Conservation (phyloP, 2,888 invertebrate genomes). For the Eupithecia dodoneata region DNA sequence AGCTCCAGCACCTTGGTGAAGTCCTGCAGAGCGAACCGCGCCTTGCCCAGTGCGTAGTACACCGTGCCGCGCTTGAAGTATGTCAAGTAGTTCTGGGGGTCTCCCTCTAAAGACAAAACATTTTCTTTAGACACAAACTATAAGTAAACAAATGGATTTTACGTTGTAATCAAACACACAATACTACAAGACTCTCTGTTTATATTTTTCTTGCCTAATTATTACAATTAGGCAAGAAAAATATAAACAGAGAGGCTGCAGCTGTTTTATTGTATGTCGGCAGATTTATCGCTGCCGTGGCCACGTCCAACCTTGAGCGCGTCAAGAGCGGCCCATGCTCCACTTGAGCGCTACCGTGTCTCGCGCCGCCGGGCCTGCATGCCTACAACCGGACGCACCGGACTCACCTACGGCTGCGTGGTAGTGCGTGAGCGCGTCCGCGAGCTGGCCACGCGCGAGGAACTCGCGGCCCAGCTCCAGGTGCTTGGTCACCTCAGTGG, state of each 20-base stretch:
- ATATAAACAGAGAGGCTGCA: constrained; percentile 31
- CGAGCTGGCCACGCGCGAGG: constrained; percentile 95
- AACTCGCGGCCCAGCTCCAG: constrained; percentile 96
- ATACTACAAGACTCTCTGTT: neutral
- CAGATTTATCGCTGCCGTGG: constrained; percentile 11
- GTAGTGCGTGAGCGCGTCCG: constrained; percentile 98
- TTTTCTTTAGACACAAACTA: neutral
- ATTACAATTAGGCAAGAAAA: constrained; percentile 21
- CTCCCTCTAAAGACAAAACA: constrained; percentile 89
- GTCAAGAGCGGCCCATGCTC: constrained; percentile 32
- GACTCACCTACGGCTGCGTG: constrained; percentile 97
- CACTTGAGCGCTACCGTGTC: neutral
- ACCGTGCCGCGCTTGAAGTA: constrained; percentile 98
- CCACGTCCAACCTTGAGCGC: constrained; percentile 33
- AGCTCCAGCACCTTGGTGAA: constrained; percentile 93
- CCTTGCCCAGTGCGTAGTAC: constrained; percentile 97
- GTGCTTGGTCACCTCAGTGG: constrained; percentile 95
- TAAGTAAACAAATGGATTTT: neutral
- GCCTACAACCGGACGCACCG: neutral
- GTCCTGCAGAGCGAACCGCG: constrained; percentile 97
- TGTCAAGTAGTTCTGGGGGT: constrained; percentile 97
- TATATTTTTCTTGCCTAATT: no score
- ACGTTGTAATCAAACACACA: neutral
- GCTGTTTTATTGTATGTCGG: constrained; percentile 5
- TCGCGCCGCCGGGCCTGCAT: neutral